Base-by-base conservation (phyloP, 2,113 vertebrate species). In the Ochotona curzoniae region DNA sequence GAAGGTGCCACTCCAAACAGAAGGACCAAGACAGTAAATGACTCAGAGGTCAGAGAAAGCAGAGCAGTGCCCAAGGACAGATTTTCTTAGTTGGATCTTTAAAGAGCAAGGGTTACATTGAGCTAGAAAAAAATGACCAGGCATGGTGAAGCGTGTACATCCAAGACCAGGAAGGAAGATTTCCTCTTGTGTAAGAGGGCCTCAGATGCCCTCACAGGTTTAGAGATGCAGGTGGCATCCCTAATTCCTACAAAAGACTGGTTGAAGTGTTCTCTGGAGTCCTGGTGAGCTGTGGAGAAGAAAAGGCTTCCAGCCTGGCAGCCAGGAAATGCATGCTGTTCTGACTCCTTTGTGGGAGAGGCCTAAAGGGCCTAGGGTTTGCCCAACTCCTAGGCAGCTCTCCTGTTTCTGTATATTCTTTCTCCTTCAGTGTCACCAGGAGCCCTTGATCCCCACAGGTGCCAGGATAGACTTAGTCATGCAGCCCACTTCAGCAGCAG, bases 401-500 rank as follows among this genome's bases (percentile, higher is more conserved):
- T 83, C 28, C 60, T 21, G 3, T 75, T 87, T 69, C 81, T 93
- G 87, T 95, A 93, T 93, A 71, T 73, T 89, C 93, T 86, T 78
- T 93, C 85, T 80, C 78, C 49, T 90, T 79, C 83, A 73, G 76
- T 26, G 90, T 92, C 30, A 74, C 1, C 11, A 74, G 91, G 95
- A 96, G 74, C 76, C 92, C 95, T 80, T 54, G 44, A 66, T 90
- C 93, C 64, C 74, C 71, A 44, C 67, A 51, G 49, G 74, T 61
- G 85, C 93, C 90, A 93, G 64, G 82, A 82, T 63, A 35, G 69
- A 90, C 82, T 92, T 70, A 87, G 88, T 82, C 90, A 61, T 67
- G 83, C 38, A 5, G 67, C 81, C 78, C 61, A 18, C 93, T 96
- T 63, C 28, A 18, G 64, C 35, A 21, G 63, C 7, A 51, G 64